Evolutionary conservation across 2,797 vertebrate species (phyloP).

Genomic region (Rhinella marina): DNA sequence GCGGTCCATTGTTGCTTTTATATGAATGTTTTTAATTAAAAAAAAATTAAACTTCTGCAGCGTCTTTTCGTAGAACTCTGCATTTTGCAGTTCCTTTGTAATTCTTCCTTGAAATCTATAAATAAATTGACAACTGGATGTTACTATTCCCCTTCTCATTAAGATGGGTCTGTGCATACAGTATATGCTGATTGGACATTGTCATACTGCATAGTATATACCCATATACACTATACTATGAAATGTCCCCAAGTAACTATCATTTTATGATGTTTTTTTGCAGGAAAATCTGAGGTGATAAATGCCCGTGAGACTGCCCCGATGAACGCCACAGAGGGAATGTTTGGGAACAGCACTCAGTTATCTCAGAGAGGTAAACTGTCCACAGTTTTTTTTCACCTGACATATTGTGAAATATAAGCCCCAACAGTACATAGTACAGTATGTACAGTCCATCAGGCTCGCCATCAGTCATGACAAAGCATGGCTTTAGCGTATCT

Average conservation of each 20-base stretch:
- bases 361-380: constrained; percentile 81
- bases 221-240: not conserved
- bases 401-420: not conserved
- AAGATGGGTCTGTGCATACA: no score
- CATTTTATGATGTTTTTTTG: constrained; percentile 49
- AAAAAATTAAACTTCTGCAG: no score
- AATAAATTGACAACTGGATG: no score
- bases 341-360: constrained; percentile 84
- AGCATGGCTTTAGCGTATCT: not conserved
- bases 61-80: no score
- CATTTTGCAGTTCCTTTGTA: no score
- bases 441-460: not conserved
- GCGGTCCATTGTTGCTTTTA: no score
- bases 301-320: constrained; percentile 90
- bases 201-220: not conserved
- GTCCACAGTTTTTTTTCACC: not conserved
- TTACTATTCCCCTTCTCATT: no score
- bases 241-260: not conserved
- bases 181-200: no score
- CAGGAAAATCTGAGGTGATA: constrained; percentile 84
- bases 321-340: constrained; percentile 69
- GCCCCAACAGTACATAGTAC: not conserved
- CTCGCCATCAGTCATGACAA: not conserved
- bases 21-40: no score
- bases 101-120: no score